Conservation (phyloP, 2,797 vertebrate species). For the Aplochiton taeniatus region DNA sequence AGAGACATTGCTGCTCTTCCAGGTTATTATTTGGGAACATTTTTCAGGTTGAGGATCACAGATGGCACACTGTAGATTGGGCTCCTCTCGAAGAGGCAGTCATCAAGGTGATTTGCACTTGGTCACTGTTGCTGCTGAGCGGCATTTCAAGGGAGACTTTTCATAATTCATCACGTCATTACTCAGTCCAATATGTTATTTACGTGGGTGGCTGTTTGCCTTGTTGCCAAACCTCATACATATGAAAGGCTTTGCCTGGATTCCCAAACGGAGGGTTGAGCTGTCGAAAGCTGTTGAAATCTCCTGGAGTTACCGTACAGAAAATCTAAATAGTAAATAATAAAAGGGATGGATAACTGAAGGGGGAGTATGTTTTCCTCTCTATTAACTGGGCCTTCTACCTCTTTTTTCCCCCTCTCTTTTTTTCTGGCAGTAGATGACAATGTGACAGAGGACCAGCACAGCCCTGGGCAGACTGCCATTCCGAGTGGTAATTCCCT, state of each 20-base stretch:
- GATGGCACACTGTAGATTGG: constrained; percentile 19
- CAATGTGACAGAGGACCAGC: constrained; percentile 86
- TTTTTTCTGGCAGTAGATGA: constrained; percentile 86
- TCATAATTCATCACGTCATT: constrained; percentile 76
- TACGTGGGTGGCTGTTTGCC: constrained; percentile 73
- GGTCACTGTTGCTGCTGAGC: constrained; percentile 67
- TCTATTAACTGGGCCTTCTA: constrained; percentile 73
- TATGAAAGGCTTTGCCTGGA: constrained; percentile 69
- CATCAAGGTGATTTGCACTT: constrained; percentile 66
- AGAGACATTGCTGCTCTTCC: too few relatives aligned
- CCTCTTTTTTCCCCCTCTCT: constrained; percentile 32
- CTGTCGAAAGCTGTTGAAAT: constrained; percentile 68
- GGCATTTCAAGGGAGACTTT: constrained; percentile 61
- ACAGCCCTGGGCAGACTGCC: constrained; percentile 83
- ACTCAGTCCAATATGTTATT: constrained; percentile 78
- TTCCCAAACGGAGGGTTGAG: constrained; percentile 71
- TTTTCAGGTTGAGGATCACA: too few relatives aligned
- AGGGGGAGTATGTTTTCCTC: constrained; percentile 63
- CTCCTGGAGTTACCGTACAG: constrained; percentile 66
- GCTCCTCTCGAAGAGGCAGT: constrained; percentile 49
- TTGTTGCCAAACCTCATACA: constrained; percentile 72
- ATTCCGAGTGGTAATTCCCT: constrained; percentile 83
- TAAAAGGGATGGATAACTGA: constrained; percentile 38
- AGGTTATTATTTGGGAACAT: too few relatives aligned
- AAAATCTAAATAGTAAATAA: constrained; percentile 69